A percentile compares a stretch with the other conserved stretches of the same genome.
phyloP scores from a whole-genome alignment of 2,888 invertebrate genomes.

The Polietes domitor region DNA sequence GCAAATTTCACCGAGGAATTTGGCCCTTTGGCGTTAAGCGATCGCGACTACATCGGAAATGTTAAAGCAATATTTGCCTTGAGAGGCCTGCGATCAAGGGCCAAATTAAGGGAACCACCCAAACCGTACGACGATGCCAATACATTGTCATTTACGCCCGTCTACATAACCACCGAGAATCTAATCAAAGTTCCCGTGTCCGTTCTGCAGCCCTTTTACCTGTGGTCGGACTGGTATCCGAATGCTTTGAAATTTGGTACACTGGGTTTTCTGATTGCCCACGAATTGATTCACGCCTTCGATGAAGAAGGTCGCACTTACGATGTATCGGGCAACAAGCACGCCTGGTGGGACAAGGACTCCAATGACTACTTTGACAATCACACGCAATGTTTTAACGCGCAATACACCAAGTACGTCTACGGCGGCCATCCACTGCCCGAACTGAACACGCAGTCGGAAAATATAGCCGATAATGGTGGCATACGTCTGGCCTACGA shows the following conservation, averaged over 20 bases:
- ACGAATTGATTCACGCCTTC: conserved; percentile 78
- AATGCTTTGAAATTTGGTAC: conserved; percentile 75
- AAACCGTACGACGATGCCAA: conserved; percentile 69
- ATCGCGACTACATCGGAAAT: conserved; percentile 70
- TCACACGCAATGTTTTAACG: conserved; percentile 75
- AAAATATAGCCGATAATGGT: conserved; percentile 79
- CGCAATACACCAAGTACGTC: conserved; percentile 72
- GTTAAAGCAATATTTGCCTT: conserved; percentile 45
- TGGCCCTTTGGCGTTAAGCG: conserved; percentile 68
- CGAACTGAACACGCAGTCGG: conserved; percentile 71
- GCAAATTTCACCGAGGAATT: conserved; percentile 71
- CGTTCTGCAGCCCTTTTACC: conserved; percentile 74
- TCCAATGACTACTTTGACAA: conserved; percentile 74
- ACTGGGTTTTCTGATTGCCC: conserved; percentile 74
- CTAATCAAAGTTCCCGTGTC: conserved; percentile 75
- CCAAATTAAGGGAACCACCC: conserved; percentile 67
- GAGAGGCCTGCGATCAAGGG: background rate
- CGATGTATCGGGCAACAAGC: conserved; percentile 71
- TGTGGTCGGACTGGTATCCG: conserved; percentile 74
- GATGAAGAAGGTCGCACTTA: conserved; percentile 75
- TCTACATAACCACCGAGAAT: conserved; percentile 75
- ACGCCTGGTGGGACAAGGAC: conserved; percentile 75
- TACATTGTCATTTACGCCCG: conserved; percentile 71
- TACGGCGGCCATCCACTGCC: conserved; percentile 66
- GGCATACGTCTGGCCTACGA: conserved; percentile 77